Evolutionary conservation across 2,113 vertebrate species (phyloP), one percentile per base, ranked within the genome.

Genomic region (Myotis davidii): DNA sequence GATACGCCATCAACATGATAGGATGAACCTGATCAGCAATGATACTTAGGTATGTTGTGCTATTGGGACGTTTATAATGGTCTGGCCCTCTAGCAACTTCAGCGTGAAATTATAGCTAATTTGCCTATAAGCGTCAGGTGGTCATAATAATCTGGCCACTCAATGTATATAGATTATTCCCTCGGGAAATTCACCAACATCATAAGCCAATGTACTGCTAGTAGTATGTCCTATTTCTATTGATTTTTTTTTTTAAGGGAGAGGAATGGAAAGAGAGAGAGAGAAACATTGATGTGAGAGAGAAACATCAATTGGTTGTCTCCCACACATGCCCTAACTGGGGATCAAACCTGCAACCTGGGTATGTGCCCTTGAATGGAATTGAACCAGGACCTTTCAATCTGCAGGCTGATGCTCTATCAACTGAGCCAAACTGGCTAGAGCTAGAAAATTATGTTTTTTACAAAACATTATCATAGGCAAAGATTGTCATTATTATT

Each of bases 401-500:
- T 61, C 59, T 10, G 10, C 59, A 61, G 25, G 23, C 59, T 27
- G 59, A 61, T 61, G 59, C 25, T 61, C 56, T 61, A 61, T 12
- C 10, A 23, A 61, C 25, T 61, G 23, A 61, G 25, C 25, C 4
- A 61, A 61, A 61, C 59, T 61, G 59, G 59, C 59, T 61, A 61
- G 59, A 3, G 59, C 45, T 96, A 59, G 32, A 69, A 85, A 3
- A 94, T 6, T 90, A 77, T 6, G 18, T 73, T 65, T 98, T 67
- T 32, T 42, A 96, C 37, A 56, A 90, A 89, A 97, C 67, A 81
- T 88, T 12, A 9, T 39, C 17, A 65, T 0, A 54, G 5, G 64
- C n/a, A 95, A 97, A 97, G 21, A 50, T 5, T 73, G 13, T 61
- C 56, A 83, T 67, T 79, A 88, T 39, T 56, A 79, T 16, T 50